A percentile compares a stretch with the other conserved stretches of the same genome.
phyloP scores from a whole-genome alignment of 2,888 invertebrate genomes.

The Adelognathus sp. region DNA sequence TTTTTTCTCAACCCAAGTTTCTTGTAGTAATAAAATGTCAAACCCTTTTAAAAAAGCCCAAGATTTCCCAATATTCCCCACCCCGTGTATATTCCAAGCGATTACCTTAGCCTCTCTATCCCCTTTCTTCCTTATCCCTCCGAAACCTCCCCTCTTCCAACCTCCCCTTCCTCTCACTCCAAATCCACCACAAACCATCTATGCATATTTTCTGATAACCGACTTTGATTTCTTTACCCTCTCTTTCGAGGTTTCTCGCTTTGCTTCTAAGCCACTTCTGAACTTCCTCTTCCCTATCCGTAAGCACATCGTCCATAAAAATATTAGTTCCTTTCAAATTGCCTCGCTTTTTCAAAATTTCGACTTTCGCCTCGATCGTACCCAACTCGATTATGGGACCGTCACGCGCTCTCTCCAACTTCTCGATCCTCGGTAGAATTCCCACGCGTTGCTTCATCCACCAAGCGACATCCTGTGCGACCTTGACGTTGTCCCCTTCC shows the following conservation, averaged over 20 bases:
- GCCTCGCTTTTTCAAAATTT: background rate
- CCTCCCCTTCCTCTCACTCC: background rate
- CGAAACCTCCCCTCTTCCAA: background rate
- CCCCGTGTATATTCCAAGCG: background rate
- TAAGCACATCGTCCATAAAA: background rate
- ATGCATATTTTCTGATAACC: constrained; percentile 8
- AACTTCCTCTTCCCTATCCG: background rate
- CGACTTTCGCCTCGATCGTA: background rate
- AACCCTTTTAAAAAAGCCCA: constrained; percentile 8
- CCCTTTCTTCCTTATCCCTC: background rate
- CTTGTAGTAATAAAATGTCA: background rate
- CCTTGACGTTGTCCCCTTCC: background rate
- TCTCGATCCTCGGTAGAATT: background rate
- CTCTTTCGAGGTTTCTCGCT: background rate
- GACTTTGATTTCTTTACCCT: background rate
- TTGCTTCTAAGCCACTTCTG: background rate
- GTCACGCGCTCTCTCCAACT: background rate
- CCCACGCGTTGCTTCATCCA: background rate
- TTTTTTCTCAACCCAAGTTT: constrained; percentile 14
- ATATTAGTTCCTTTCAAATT: background rate
- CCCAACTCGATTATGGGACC: background rate
- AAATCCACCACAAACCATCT: constrained; percentile 2
- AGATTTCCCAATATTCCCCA: background rate
- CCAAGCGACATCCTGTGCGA: background rate
- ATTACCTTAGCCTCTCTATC: background rate